Evolutionary conservation across 1,140 invertebrate species (phyloP).

Genomic region (Drosophila lacteicornis): DNA sequence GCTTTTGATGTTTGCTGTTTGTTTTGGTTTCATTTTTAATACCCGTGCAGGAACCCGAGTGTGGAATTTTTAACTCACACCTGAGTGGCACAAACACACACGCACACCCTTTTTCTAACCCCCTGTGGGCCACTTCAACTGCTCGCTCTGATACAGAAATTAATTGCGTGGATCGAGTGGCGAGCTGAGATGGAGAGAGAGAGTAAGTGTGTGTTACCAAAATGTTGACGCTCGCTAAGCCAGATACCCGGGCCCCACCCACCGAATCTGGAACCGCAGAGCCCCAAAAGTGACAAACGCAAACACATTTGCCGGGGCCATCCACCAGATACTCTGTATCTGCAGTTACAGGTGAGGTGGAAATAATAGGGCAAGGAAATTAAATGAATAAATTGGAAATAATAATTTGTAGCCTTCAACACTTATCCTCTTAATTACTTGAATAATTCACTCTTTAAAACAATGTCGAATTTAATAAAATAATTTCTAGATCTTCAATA

Average conservation of each 20-base stretch:
- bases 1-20: slow-evolving; percentile 80
- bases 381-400: not conserved
- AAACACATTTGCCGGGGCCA: slow-evolving; percentile 73
- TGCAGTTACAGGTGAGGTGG: not conserved
- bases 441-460: too few relatives aligned
- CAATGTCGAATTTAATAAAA: too few relatives aligned
- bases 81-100: not conserved
- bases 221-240: slow-evolving; percentile 79
- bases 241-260: slow-evolving; percentile 23
- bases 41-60: slow-evolving; percentile 42
- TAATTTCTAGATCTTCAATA: too few relatives aligned
- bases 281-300: slow-evolving; percentile 78
- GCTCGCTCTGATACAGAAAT: slow-evolving; percentile 74
- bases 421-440: too few relatives aligned
- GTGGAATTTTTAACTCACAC: slow-evolving; percentile 42
- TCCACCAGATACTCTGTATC: slow-evolving; percentile 58
- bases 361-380: not conserved
- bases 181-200: slow-evolving; percentile 31
- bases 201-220: slow-evolving; percentile 68
- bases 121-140: slow-evolving; percentile 54
- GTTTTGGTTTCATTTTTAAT: slow-evolving; percentile 82
- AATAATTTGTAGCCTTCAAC: too few relatives aligned
- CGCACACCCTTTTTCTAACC: slow-evolving; percentile 5
- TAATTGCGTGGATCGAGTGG: slow-evolving; percentile 83
- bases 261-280: slow-evolving; percentile 58